A percentile compares a stretch with the other conserved stretches of the same genome.
These are phyloP conservation scores for Mola mola DNA, from an alignment of 2,113 vertebrate species.

Conservation along the genomic window DNA sequence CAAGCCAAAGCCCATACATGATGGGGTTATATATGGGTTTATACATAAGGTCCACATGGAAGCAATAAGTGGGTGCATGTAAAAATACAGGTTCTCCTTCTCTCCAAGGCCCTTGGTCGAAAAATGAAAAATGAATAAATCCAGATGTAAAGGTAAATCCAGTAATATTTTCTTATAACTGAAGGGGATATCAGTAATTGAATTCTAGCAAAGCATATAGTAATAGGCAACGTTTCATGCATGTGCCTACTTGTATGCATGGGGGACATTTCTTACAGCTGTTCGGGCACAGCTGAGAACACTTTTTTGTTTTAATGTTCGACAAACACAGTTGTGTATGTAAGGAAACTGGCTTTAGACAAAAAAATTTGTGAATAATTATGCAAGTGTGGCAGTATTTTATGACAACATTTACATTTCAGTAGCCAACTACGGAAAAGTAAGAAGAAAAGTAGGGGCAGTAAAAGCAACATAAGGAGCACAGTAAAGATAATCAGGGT, in stretches of 20 bases:
- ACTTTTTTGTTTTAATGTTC: background rate
- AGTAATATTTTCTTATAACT: constrained; percentile 30
- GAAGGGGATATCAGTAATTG: constrained; percentile 31
- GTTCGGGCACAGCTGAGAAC: background rate
- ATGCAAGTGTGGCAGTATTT: constrained; percentile 9
- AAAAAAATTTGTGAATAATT: constrained; percentile 3
- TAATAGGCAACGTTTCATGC: constrained; percentile 22
- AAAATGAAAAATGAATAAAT: constrained; percentile 48
- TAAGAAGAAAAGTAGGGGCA: background rate
- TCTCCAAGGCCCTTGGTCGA: background rate
- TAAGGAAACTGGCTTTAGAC: constrained; percentile 6
- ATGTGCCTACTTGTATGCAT: background rate
- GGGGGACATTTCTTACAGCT: background rate
- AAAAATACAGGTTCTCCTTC: background rate
- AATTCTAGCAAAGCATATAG: constrained; percentile 28
- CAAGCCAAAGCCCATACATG: constrained; percentile 31
- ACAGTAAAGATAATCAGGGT: constrained; percentile 51
- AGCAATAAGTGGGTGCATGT: constrained; percentile 20
- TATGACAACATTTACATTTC: constrained; percentile 20
- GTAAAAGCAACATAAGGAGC: constrained; percentile 34
- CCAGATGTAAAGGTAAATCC: constrained; percentile 1
- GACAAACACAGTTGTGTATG: background rate
- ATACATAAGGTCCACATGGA: constrained; percentile 17
- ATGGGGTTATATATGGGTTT: constrained; percentile 54
- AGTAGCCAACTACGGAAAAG: background rate